These are phyloP conservation scores for Scaptomyza cyrtandrae DNA, from an alignment of 2,888 invertebrate genomes.

Conservation along the genomic window DNA sequence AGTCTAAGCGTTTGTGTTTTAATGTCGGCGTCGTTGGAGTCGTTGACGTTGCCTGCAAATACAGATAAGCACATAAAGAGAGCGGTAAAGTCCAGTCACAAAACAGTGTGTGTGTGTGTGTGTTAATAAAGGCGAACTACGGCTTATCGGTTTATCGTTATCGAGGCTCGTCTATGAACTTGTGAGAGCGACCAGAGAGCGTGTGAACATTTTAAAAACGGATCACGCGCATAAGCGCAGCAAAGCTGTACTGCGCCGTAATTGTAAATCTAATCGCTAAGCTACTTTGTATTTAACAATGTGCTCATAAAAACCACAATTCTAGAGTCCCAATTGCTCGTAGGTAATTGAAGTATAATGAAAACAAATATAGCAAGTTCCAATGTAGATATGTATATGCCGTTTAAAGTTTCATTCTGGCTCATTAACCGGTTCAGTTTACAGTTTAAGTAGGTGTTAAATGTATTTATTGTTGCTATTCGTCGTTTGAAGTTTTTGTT, in stretches of 20 bases:
- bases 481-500: background rate
- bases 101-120: background rate
- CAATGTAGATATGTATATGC: background rate
- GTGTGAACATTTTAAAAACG: conserved; percentile 8
- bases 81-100: conserved; percentile 25
- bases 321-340: background rate
- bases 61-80: conserved; percentile 42
- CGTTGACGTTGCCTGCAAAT: conserved; percentile 44
- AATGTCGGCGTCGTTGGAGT: conserved; percentile 21
- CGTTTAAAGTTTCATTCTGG: conserved; percentile 6
- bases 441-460: conserved; percentile 33
- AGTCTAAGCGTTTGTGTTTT: conserved; percentile 34
- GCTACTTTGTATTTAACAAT: conserved; percentile 4
- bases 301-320: background rate
- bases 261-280: conserved; percentile 36
- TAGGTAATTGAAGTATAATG: background rate
- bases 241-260: conserved; percentile 35
- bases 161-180: conserved; percentile 39
- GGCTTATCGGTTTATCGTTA: conserved; percentile 42
- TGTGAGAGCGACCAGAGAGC: conserved; percentile 25
- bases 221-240: conserved; percentile 26
- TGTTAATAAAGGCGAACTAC: conserved; percentile 5
- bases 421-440: conserved; percentile 43
- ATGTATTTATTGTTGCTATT: conserved; percentile 2
- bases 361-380: conserved; percentile 6